Conservation (phyloP, 2,888 invertebrate species). For the Macaria notata region DNA sequence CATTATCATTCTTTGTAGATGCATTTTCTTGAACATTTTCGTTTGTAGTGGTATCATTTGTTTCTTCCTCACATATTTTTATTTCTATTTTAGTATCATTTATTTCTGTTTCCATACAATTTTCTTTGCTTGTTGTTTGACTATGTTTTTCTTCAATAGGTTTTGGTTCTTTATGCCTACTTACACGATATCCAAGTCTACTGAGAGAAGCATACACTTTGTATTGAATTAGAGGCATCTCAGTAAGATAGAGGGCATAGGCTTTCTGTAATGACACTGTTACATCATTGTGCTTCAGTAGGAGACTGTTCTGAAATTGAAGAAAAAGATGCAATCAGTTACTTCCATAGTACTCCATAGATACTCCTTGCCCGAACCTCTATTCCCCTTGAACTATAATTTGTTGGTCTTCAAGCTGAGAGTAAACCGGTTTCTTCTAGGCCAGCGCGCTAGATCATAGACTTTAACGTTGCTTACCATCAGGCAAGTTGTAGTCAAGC, state of each 20-base stretch:
- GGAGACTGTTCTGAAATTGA: conserved; percentile 82
- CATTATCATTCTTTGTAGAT: not conserved
- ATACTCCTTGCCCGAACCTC: no score
- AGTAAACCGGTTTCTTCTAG: no score
- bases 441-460: no score
- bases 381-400: no score
- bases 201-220: conserved; percentile 83
- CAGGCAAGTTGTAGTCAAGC: no score
- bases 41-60: not conserved
- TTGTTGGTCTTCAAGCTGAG: no score
- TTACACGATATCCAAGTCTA: conserved; percentile 80
- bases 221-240: conserved; percentile 73
- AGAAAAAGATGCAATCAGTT: not conserved
- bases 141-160: not conserved
- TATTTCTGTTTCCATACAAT: not conserved
- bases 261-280: conserved; percentile 86
- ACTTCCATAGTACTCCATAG: no score
- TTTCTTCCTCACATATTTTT: not conserved
- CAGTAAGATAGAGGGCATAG: conserved; percentile 76
- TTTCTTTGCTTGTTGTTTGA: conserved; percentile 7
- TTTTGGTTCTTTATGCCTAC: conserved; percentile 57
- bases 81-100: not conserved
- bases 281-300: conserved; percentile 79
- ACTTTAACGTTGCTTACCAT: no score
- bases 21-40: not conserved